Evolutionary conservation across 1,140 invertebrate genomes (phyloP), one percentile per base, ranked within the genome.

Genomic region (Littorina saxatilis): DNA sequence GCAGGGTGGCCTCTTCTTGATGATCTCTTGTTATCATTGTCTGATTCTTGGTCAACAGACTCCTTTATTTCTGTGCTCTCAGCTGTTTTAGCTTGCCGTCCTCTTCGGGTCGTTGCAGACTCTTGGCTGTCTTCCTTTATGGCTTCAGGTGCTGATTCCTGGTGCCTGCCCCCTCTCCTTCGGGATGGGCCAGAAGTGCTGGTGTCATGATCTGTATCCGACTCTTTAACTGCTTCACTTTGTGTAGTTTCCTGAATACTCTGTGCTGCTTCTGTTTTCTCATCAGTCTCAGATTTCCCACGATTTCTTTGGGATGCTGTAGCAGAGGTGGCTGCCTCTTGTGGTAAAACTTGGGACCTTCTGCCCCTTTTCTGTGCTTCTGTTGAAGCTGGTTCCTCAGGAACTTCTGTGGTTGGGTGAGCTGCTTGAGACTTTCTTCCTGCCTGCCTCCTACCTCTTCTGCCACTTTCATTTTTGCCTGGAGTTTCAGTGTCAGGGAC

Each of bases 1-100:
- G 29, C 79, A 55, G n/a, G 27, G 37, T 40, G 43, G 72, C 66
- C 23, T 77, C 43, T 23, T 63, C 47, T 70, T 47, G 72, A 32
- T 37, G 29, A 35, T 17, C 23, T 75, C 15, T 37, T 4, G 0
- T 4, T 4, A 15, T 76, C 73, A 29, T 58, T n/a, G 20, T 81
- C 74, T 72, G n/a, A 47, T 47, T 47, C 43, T 47, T 47, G 5
- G 43, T 17, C 43, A 9, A 17, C 5, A 47, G 43, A 47, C 43
- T 47, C 43, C 5, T 47, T 17, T 47, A 5, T 63, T 20, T 72
- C 35, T n/a, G 37, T 66, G 13, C 3, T 40, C 13, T 73, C 15
- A 50, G 37, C 37, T 50, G 27, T 72, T 63, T 79, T 58, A 27
- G 27, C 40, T 39, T 23, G 43, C 27, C 70, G n/a, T 35, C 32